Evolutionary conservation across 2,113 vertebrate species (phyloP).

Genomic region (Phaethon lepturus): DNA sequence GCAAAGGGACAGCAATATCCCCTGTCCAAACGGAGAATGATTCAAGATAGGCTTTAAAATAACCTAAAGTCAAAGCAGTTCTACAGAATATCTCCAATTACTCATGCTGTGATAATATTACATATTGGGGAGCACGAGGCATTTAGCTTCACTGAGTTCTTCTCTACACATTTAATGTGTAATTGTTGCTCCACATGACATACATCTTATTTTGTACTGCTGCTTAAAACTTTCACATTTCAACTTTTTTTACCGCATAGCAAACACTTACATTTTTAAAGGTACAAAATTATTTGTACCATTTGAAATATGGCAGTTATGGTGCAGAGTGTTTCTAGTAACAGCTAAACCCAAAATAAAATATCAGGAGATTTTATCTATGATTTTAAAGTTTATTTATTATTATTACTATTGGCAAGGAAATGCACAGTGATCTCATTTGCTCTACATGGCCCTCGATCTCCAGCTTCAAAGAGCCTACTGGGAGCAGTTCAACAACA

Average conservation of each 20-base stretch:
- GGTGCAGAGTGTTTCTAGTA: not conserved
- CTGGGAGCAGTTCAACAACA: not conserved
- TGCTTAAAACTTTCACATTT: conserved; percentile 30
- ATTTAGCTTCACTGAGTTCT: conserved; percentile 36
- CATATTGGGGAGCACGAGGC: not conserved
- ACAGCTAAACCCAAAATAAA: not conserved
- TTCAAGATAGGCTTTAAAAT: conserved; percentile 48
- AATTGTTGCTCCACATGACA: conserved; percentile 56
- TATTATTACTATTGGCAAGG: not conserved
- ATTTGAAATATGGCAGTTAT: not conserved
- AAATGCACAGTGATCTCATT: not conserved
- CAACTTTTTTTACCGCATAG: conserved; percentile 11
- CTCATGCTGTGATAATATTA: conserved; percentile 62
- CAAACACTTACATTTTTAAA: conserved; percentile 32
- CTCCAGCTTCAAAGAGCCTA: not conserved
- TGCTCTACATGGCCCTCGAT: not conserved
- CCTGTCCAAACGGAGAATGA: not conserved
- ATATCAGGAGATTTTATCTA: not conserved
- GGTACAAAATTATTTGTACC: not conserved
- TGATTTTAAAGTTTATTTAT: not conserved
- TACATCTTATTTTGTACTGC: conserved; percentile 36
- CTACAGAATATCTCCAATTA: conserved; percentile 34
- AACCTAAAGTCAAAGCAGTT: conserved; percentile 35
- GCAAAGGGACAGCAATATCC: not conserved
- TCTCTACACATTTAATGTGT: conserved; percentile 13